phyloP scores from a whole-genome alignment of 2,797 vertebrate genomes.

The Passerculus sandwichensis region DNA sequence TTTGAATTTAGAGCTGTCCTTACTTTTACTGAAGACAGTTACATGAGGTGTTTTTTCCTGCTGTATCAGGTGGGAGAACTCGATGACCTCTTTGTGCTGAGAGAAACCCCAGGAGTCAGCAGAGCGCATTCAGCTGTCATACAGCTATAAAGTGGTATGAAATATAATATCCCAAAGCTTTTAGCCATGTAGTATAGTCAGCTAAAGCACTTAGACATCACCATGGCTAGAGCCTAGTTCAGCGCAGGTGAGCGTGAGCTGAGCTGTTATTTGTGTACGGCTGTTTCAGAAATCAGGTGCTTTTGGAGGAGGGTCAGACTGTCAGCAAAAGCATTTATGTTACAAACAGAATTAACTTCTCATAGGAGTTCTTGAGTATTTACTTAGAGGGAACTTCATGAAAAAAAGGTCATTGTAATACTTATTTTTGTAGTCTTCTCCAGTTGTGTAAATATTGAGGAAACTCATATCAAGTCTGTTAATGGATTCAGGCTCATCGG shows the following conservation, averaged over 20 bases:
- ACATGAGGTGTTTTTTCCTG: not conserved
- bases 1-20: not conserved
- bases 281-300: not conserved
- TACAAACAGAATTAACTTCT: not conserved
- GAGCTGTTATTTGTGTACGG: not conserved
- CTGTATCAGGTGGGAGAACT: fast-evolving
- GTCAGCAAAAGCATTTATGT: not conserved
- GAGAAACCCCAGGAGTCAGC: not conserved
- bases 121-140: not conserved
- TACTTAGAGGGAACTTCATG: not conserved
- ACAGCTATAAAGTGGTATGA: not conserved
- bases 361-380: not conserved
- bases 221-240: not conserved
- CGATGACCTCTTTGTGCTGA: not conserved
- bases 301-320: not conserved
- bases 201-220: not conserved
- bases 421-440: not conserved
- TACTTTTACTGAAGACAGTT: not conserved
- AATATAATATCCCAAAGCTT: not conserved
- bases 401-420: not conserved
- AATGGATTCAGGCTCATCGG: not conserved
- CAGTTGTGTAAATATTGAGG: not conserved
- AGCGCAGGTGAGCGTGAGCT: not conserved
- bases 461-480: not conserved
- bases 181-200: not conserved